Conservation (phyloP, 1,140 invertebrate genomes). For the Drosophila fuyamai region DNA sequence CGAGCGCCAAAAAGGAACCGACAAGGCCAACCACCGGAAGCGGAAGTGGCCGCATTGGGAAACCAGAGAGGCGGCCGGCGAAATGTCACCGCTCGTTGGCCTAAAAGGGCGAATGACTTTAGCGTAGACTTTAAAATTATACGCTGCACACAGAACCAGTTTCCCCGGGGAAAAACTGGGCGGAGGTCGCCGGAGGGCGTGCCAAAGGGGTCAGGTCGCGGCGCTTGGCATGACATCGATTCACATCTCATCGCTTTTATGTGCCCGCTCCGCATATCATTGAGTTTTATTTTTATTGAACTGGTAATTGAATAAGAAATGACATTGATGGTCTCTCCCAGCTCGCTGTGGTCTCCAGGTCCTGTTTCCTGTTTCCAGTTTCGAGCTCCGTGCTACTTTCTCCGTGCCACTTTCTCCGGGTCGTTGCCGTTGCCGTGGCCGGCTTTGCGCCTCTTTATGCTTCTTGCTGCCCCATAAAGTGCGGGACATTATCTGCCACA, state of each 20-base stretch:
- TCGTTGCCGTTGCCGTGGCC: slow-evolving; percentile 7
- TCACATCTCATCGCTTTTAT: slow-evolving; percentile 55
- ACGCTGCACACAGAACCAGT: slow-evolving; percentile 12
- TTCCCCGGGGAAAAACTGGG: neutral
- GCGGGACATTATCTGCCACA: slow-evolving; percentile 54
- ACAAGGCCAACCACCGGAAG: slow-evolving; percentile 35
- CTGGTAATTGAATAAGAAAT: slow-evolving; percentile 79
- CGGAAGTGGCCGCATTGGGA: slow-evolving; percentile 53
- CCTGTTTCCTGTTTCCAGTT: slow-evolving; percentile 9
- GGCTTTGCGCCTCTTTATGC: slow-evolving; percentile 65
- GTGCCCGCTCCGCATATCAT: slow-evolving; percentile 62
- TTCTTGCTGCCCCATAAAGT: slow-evolving; percentile 56
- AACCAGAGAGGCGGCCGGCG: neutral
- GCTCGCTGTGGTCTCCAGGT: slow-evolving; percentile 5
- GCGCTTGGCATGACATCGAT: slow-evolving; percentile 29
- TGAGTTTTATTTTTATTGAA: slow-evolving; percentile 80
- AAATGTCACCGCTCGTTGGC: slow-evolving; percentile 1
- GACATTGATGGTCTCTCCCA: slow-evolving; percentile 61
- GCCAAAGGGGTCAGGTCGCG: slow-evolving; percentile 33
- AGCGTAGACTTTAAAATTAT: slow-evolving; percentile 41
- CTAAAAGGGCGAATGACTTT: slow-evolving; percentile 51
- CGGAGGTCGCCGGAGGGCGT: neutral
- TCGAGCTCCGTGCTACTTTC: neutral
- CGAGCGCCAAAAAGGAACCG: slow-evolving; percentile 20
- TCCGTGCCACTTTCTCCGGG: neutral